Conservation (phyloP, 2,888 invertebrate genomes). For the Spilarctia lutea region DNA sequence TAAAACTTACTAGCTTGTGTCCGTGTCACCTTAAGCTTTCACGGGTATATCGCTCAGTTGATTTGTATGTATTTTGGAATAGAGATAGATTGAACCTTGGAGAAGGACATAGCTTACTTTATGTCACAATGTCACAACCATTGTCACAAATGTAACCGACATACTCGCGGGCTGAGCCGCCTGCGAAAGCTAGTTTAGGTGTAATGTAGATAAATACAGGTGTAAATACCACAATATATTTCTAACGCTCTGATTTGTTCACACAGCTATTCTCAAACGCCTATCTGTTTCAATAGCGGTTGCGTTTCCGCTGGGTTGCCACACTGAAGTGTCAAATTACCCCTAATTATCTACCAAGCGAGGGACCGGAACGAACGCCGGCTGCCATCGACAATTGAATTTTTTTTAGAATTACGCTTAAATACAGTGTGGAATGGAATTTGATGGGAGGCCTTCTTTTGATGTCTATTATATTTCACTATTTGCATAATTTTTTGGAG, state of each 20-base stretch:
- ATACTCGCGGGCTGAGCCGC: too few relatives aligned
- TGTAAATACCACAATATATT: neutral
- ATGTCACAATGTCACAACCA: too few relatives aligned
- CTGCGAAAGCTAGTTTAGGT: too few relatives aligned
- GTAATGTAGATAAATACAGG: neutral
- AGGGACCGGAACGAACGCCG: constrained; percentile 58
- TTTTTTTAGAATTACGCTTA: constrained; percentile 55
- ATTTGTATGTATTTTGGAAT: too few relatives aligned
- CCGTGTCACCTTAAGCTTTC: too few relatives aligned
- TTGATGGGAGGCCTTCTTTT: constrained; percentile 43
- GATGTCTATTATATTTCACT: constrained; percentile 48
- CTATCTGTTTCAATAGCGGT: constrained; percentile 54
- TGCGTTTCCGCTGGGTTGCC: constrained; percentile 57
- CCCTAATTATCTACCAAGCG: constrained; percentile 61
- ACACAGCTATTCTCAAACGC: constrained; percentile 47
- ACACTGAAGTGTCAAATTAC: constrained; percentile 67
- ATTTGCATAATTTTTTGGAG: constrained; percentile 47
- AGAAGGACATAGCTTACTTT: too few relatives aligned
- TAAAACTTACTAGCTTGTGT: neutral
- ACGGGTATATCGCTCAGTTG: too few relatives aligned
- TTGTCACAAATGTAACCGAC: too few relatives aligned
- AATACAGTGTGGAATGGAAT: constrained; percentile 54
- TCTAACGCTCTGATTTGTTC: constrained; percentile 31
- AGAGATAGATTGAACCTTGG: too few relatives aligned
- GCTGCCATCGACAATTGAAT: constrained; percentile 57